Evolutionary conservation across 2,797 vertebrate species (phyloP), one percentile per base, ranked within the genome.

Genomic region (Pteronotus mesoamericanus): DNA sequence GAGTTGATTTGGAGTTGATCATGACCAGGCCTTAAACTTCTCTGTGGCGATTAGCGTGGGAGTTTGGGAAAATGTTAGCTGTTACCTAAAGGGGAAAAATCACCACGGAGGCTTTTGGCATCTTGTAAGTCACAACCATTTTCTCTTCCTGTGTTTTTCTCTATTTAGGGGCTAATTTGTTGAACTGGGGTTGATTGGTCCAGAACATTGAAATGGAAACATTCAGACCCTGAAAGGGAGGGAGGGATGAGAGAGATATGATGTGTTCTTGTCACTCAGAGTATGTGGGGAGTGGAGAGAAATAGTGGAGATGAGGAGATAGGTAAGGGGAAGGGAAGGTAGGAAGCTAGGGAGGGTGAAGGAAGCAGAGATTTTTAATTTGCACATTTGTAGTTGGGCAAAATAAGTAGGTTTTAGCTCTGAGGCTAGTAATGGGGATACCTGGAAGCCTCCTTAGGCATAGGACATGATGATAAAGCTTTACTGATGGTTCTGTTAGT

Each of bases 121-220:
- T 37, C 21, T 86, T 15, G 0, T 82, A 78, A 95, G 29, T 92
- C 39, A 80, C 69, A 80, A 72, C 18, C 15, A 29, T 89, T 66
- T 95, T 94, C 21, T 88, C 53, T 94, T 95, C 77, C 34, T 42
- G 5, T 92, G 59, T 55, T 84, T 91, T 4, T 77, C n/a, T 89
- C 61, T 83, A 11, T 78, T 77, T 94, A 24, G 48, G 46, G 82
- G 71, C 16, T 93, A 21, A 86, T 44, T 72, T 85, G 75, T 59
- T 92, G 44, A 77, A 16, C 26, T 34, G 16, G 66, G 29, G 74
- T 71, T 79, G 39, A 86, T 24, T 82, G 75, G 75, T 79, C 19
- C 9, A 39, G 86, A 91, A 64, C 46, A 75, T 9, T 82, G 53
- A 46, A 61, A 82, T 44, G 26, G 29, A 82, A 82, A 44, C 55